Base-by-base conservation (phyloP, 2,888 invertebrate genomes). In the Cheilosia soror region DNA sequence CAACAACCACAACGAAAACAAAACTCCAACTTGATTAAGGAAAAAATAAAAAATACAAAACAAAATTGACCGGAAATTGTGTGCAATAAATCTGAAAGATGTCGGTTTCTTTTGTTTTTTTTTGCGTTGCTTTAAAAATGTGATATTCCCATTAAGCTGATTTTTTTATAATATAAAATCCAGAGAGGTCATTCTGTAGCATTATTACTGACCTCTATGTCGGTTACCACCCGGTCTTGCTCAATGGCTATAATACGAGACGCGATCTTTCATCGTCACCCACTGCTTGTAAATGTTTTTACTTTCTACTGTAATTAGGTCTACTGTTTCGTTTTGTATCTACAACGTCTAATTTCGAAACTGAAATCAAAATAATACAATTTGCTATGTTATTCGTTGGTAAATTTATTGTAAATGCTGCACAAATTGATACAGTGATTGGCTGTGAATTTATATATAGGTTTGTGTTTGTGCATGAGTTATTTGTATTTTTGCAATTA, bases 141-240 rank as follows among this genome's bases (percentile, higher is more conserved):
- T 25, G 15, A 68, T 60, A 42, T 40, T 60, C 29, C 37, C 57
- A 66, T 76, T 66, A 13, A 33, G 31, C 4, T 63, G 27, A 1
- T 33, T 31, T 63, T 33, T 63, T 27, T 20, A 6, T 31, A 20
- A 11, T 47, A 20, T 20, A 1, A 6, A 37, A 13, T 58, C 2
- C 15, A 37, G 29, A 73, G 68, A 80, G 80, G 80, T 80, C 80
- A 73, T 80, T 40, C 29, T 66, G 25, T n/a, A 69, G 68, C 57
- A 60, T 60, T 71, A 63, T 57, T 44, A 20, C 25, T 40, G 62
- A 68, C 55, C 73, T 73, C 47, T 49, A 44, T 53, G 37, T 11
- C 27, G 37, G 62, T 37, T 47, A 55, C n/a, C 51, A 33, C 60
- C 33, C 33, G 49, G 42, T 66, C 33, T 79, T 29, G 47, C 80